phyloP scores from a whole-genome alignment of 2,113 vertebrate species.

The Etheostoma spectabile region DNA sequence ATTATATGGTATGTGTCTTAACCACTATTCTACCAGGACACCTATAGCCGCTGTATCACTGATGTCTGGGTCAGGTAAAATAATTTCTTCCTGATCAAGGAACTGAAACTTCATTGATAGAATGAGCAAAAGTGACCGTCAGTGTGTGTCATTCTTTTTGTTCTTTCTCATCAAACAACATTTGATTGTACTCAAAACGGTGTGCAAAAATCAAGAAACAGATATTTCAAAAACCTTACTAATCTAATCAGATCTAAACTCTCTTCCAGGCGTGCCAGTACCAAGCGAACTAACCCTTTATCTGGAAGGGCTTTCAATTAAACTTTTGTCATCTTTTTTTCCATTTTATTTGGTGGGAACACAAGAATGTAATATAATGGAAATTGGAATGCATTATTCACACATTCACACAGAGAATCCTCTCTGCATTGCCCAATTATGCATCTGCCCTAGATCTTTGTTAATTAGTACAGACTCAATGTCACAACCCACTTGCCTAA shows the following conservation, averaged over 20 bases:
- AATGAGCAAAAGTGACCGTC: neutral
- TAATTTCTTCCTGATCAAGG: neutral
- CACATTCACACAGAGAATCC: neutral
- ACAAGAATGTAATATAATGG: too few species aligned
- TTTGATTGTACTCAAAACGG: neutral
- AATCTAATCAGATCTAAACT: neutral
- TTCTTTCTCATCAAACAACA: neutral
- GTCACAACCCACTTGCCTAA: neutral
- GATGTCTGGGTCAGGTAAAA: neutral
- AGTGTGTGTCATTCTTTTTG: neutral
- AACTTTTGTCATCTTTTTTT: neutral
- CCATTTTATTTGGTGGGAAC: neutral
- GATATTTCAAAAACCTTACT: neutral
- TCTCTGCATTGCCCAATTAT: neutral
- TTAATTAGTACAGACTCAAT: neutral
- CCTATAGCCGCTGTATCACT: neutral
- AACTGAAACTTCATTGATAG: too few species aligned
- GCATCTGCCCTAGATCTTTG: neutral
- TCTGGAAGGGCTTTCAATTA: neutral
- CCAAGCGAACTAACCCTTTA: neutral
- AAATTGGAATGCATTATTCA: neutral
- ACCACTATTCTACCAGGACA: neutral
- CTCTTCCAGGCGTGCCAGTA: neutral
- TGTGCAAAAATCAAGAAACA: neutral
- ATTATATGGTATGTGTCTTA: neutral